Base-by-base conservation (phyloP, 2,797 vertebrate species). In the Epinephelus malabaricus region DNA sequence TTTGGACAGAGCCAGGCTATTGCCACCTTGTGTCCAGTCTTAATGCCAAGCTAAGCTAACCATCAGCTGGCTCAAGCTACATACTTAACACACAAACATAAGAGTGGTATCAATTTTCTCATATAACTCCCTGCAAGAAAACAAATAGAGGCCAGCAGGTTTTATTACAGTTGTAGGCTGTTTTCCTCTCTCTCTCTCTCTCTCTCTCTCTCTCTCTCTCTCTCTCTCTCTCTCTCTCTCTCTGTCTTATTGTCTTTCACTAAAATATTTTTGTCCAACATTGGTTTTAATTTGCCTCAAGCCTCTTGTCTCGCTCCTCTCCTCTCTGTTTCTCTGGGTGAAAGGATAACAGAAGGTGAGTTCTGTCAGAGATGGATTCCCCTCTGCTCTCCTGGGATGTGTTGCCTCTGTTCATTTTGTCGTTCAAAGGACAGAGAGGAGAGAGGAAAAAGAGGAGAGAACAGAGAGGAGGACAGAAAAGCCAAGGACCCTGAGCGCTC, bases 331-430 rank as follows among this genome's bases (percentile, higher is more conserved):
- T 54, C 40, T 78, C 46, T 76, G 70, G 66, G 46, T 61, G 60
- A 74, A 49, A 70, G 85, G 72, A 88, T 88, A 86, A 89, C 78
- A 86, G 73, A 88, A 86, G 82, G 84, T 88, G 86, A 83, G 79
- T 73, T 77, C 45, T 85, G 86, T 86, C 85, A 90, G 84, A 86
- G 90, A 90, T 82, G 23, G 75, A 90, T 92, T 76, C 74, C 72
- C 67, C 67, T 83, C 73, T 68, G 30, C 47, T 85, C 85, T 84
- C 63, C 56, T 34, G 86, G 77, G 88, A 82, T 21, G 45, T 46
- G 27, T 83, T 65, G 75, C 76, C 68, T 82, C 74, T 70, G 78
- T 87, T 88, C 79, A 70, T 85, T 88, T 83, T 43, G 21, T 55
- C 65, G 71, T 85, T 88, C 70, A 84, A 78, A 88, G 86, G 83